Evolutionary conservation across 2,113 vertebrate species (phyloP).

Genomic region (Nothobranchius furzeri): DNA sequence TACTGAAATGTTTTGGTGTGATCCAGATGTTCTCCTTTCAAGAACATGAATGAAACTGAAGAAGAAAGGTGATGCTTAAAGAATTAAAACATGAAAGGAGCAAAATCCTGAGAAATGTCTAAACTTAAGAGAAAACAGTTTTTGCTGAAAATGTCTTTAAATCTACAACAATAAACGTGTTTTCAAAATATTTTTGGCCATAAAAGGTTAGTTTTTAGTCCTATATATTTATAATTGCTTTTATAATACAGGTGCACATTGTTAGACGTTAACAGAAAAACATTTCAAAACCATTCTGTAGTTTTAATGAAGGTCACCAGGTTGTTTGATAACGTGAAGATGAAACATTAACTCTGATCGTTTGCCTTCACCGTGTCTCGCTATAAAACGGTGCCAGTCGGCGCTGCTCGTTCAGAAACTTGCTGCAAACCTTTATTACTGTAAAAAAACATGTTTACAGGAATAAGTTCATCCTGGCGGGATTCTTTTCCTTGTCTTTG

Average conservation of each 20-base stretch:
- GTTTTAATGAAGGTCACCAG: not conserved
- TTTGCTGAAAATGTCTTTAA: constrained; percentile 33
- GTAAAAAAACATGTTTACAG: no score
- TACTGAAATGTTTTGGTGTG: constrained; percentile 31
- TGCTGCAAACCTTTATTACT: no score
- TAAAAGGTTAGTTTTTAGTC: no score
- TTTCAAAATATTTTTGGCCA: no score
- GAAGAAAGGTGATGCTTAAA: not conserved
- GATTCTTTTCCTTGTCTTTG: not conserved
- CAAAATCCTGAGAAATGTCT: constrained; percentile 10
- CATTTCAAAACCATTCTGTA: constrained; percentile 2
- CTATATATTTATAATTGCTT: no score
- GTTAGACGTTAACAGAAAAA: constrained; percentile 25
- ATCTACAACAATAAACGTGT: not conserved
- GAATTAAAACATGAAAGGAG: not conserved
- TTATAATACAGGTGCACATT: not conserved
- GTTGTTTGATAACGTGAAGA: constrained; percentile 5
- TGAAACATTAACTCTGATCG: constrained; percentile 20
- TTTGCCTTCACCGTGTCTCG: not conserved
- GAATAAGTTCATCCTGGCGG: not conserved
- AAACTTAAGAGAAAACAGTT: constrained; percentile 34
- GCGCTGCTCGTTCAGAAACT: constrained; percentile 20
- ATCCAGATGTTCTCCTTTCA: not conserved
- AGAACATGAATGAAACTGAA: not conserved
- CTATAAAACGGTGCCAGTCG: constrained; percentile 24